Evolutionary conservation across 2,888 invertebrate genomes (phyloP).

Genomic region (Schizotus pectinicornis): DNA sequence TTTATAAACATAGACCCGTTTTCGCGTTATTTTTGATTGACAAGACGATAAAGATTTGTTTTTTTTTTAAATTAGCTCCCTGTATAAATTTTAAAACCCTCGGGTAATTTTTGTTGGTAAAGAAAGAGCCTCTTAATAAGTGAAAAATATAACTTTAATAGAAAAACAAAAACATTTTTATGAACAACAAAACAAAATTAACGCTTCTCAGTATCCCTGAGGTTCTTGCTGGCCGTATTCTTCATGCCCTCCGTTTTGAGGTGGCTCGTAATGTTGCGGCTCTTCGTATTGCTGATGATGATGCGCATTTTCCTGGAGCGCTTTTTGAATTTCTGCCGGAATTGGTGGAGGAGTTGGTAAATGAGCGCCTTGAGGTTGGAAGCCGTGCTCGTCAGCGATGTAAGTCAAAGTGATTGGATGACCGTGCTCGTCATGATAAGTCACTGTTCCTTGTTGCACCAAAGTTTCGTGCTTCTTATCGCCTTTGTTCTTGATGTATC

Average conservation of each 20-base stretch:
- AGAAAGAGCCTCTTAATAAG: too few species aligned
- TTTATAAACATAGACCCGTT: too few species aligned
- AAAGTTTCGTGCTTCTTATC: conserved; percentile 69
- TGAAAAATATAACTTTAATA: too few species aligned
- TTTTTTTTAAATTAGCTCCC: too few species aligned
- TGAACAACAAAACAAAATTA: too few species aligned
- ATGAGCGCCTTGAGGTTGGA: conserved; percentile 68
- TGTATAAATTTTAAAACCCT: too few species aligned
- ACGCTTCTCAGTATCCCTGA: too few species aligned
- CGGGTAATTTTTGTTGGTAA: too few species aligned
- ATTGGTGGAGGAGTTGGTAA: conserved; percentile 84
- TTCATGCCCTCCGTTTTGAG: neutral
- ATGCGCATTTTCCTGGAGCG: conserved; percentile 60
- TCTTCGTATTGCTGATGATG: conserved; percentile 12
- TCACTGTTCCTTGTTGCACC: conserved; percentile 72
- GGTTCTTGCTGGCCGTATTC: too few species aligned
- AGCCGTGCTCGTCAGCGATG: conserved; percentile 76
- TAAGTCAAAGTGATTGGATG: conserved; percentile 68
- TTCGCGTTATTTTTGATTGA: too few species aligned
- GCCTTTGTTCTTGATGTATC: conserved; percentile 74
- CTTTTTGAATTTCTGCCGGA: conserved; percentile 73
- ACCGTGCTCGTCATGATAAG: conserved; percentile 78
- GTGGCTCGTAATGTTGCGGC: conserved; percentile 7
- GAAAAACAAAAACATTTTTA: too few species aligned
- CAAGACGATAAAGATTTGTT: too few species aligned